A percentile compares a stretch with the other conserved stretches of the same genome.
phyloP scores from a whole-genome alignment of 1,140 invertebrate species.

The Coelopa frigida region DNA sequence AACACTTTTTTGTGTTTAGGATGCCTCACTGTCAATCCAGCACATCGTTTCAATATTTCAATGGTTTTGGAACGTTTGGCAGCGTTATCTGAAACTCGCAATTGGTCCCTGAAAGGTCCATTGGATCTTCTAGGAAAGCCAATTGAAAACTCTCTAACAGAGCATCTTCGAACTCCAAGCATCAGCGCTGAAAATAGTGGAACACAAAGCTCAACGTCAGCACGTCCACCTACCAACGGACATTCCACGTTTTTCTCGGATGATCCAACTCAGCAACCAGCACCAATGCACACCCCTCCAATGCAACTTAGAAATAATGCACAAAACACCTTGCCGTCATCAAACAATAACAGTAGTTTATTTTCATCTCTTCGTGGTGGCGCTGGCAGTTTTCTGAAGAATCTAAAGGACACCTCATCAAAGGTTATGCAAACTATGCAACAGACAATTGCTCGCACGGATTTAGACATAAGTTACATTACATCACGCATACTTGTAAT shows the following conservation, averaged over 20 bases:
- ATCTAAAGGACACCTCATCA: slow-evolving; percentile 90
- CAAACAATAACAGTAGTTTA: slow-evolving; percentile 57
- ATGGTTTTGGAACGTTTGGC: slow-evolving; percentile 76
- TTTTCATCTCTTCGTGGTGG: slow-evolving; percentile 78
- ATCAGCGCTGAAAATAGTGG: slow-evolving; percentile 36
- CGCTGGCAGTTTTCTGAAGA: slow-evolving; percentile 81
- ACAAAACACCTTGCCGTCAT: too few relatives aligned
- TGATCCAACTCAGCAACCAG: slow-evolving; percentile 22
- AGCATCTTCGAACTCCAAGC: slow-evolving; percentile 33
- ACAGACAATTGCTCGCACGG: slow-evolving; percentile 79
- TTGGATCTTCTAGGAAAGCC: slow-evolving; percentile 32
- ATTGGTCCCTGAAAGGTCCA: slow-evolving; percentile 69
- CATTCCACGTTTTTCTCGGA: slow-evolving; percentile 35
- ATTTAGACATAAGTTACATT: slow-evolving; percentile 84
- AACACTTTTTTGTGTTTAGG: slow-evolving; percentile 27
- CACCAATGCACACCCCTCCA: slow-evolving; percentile 16
- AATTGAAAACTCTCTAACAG: slow-evolving; percentile 26
- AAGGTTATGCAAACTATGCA: slow-evolving; percentile 96
- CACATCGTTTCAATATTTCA: slow-evolving; percentile 61
- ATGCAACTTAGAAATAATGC: too few relatives aligned
- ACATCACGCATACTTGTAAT: slow-evolving; percentile 84
- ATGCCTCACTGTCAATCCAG: slow-evolving; percentile 76
- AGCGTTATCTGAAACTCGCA: slow-evolving; percentile 76
- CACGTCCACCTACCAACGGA: too few relatives aligned
- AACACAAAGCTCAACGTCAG: slow-evolving; percentile 44